Percentiles rank a stretch among this genome's conserved stretches.
These are phyloP conservation scores for Ormyrus nitidulus DNA, from an alignment of 2,888 invertebrate genomes.

Conservation along the genomic window DNA sequence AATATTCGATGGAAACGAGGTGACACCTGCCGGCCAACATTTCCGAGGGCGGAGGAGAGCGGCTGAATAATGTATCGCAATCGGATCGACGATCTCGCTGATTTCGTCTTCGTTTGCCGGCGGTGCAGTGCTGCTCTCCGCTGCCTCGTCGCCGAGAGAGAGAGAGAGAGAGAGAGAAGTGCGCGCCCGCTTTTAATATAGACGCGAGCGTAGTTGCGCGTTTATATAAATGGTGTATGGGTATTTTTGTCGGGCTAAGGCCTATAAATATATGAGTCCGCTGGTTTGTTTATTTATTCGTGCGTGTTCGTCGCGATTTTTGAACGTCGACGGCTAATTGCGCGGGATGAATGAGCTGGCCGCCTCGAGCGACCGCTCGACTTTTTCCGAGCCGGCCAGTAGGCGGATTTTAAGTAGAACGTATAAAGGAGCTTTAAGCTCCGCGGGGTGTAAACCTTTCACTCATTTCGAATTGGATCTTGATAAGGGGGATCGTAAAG, in stretches of 20 bases:
- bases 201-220: neutral
- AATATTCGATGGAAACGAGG: constrained; percentile 64
- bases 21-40: constrained; percentile 63
- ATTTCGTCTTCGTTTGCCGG: neutral
- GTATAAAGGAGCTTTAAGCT: too few species aligned
- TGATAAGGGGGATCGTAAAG: too few species aligned
- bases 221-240: constrained; percentile 16
- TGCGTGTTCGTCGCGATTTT: neutral
- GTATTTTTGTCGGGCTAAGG: constrained; percentile 29
- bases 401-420: too few species aligned
- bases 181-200: constrained; percentile 40
- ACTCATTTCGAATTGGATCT: too few species aligned
- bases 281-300: constrained; percentile 48
- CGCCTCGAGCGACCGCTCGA: too few species aligned
- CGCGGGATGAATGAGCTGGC: too few species aligned
- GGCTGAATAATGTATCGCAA: constrained; percentile 29
- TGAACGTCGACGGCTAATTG: too few species aligned
- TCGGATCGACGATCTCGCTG: constrained; percentile 32
- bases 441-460: too few species aligned
- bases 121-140: too few species aligned
- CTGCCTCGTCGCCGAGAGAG: too few species aligned
- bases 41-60: neutral
- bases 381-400: too few species aligned
- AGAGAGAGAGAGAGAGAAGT: too few species aligned
- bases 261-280: constrained; percentile 27